Base-by-base conservation (phyloP, 2,888 invertebrate genomes). In the Drosophila fulvimacula region DNA sequence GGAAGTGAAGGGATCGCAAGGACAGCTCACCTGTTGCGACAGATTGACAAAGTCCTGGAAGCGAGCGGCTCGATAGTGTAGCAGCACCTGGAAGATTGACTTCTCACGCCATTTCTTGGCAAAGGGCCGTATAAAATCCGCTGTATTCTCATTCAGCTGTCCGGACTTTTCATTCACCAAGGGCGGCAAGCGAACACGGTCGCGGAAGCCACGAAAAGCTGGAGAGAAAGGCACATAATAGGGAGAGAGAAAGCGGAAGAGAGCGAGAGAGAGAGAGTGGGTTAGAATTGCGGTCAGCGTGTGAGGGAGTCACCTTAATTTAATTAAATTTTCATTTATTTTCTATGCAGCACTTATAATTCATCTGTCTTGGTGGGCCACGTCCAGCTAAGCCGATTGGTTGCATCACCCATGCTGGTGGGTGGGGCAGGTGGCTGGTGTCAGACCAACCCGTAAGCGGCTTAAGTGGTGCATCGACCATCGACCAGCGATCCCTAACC, bases 41-140 rank as follows among this genome's bases (percentile, higher is more conserved):
- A 97, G 96, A 92, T 97, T 96, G 68, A 97, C 96, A 64, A 97
- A 93, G 91, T 97, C 97, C 91, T 96, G 96, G 91, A 96, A 96
- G 66, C 95, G 95, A 57, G 96, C 95, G 34, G 97, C 96, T 83
- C 97, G 94, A 93, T 97, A 97, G 79, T 96, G 95, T 82, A 97
- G 92, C 69, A 97, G 93, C 69, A 97, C 96, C 93, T 97, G 96
- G 92, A 96, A 97, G 58, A 97, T 94, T 34, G 96, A 95, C 88
- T 95, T 95, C 81, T 95, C 95, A 88, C 95, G 95, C 98, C 98
- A 98, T 92, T 95, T 96, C 91, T 95, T 95, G 76, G 95, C 95
- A 90, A 95, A 97, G 81, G 95, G 94, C 80, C 94, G 94, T 65
- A 98, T 94, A 88, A 97, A 95, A 27, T 94, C 93, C n/a, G 95